Base-by-base conservation (phyloP, 2,797 vertebrate genomes). In the Chaenodraco wilsoni region DNA sequence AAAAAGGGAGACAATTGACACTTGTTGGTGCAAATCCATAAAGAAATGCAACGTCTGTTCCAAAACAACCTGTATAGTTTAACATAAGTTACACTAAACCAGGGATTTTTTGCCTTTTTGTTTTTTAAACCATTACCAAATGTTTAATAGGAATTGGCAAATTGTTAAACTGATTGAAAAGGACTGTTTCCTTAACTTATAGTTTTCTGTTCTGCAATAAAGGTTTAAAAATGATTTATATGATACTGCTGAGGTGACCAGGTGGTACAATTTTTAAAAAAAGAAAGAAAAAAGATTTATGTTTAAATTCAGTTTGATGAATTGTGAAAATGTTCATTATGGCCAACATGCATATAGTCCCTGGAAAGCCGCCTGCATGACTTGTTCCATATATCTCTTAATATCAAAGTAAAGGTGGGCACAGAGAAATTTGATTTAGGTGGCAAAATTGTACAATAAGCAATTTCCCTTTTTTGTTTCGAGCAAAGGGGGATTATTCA, bases 401-500 rank as follows among this genome's bases (percentile, higher is more conserved):
- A 66, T 57, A 57, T 74, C 48, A 54, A 61, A 51, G 75, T 60
- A 71, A 67, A 81, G 81, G 71, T 33, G 69, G 62, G 52, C 74
- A 1, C 70, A 37, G 27, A 65, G 74, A 70, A 71, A 60, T 81
- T 37, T 54, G 69, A 76, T 81, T 76, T 59, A 45, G 67, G 40
- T 9, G 57, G 66, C 15, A 50, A 72, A 77, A 79, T 65, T 80
- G 87, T 74, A 82, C 67, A 60, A 76, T 87, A 83, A 86, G 87
- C 83, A 67, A 49, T 85, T 86, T 78, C 65, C 68, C 49, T 84
- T 37, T 5, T 37, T 86, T 88, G 86, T 82, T 84, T 78, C 65
- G 82, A 83, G 79, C 69, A 67, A 45, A 78, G 60, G 65, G 66
- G 60, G 73, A 82, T 89, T 90, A 88, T 91, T 89, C 72, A 90